phyloP scores from a whole-genome alignment of 2,113 vertebrate species.

The Anoura caudifer region DNA sequence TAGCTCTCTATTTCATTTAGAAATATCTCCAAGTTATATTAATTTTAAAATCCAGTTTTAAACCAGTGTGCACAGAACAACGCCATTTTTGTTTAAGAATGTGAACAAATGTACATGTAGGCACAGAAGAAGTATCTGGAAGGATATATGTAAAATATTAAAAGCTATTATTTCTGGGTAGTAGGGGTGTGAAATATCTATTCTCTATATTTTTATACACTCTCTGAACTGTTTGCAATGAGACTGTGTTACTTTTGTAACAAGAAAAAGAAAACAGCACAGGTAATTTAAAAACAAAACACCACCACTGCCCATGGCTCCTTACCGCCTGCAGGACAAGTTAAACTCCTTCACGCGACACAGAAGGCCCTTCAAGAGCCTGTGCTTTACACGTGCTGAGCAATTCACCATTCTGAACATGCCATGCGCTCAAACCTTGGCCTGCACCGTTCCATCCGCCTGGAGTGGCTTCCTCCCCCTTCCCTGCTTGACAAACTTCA shows the following conservation, averaged over 20 bases:
- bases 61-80: not conserved
- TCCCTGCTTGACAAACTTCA: not conserved
- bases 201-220: slow-evolving; percentile 1
- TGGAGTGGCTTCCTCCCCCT: not conserved
- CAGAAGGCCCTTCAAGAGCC: not conserved
- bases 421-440: not conserved
- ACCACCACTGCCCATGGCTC: not conserved
- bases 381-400: not conserved
- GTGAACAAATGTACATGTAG: not conserved
- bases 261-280: not conserved
- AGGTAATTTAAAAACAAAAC: slow-evolving; percentile 9
- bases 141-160: not conserved
- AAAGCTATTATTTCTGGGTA: not conserved
- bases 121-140: not conserved
- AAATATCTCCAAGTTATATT: not conserved
- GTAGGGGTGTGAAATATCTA: not conserved
- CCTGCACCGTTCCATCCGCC: not conserved
- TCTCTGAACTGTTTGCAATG: not conserved
- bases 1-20: not conserved
- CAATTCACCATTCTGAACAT: not conserved
- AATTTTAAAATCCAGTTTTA: slow-evolving; percentile 31
- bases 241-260: not conserved
- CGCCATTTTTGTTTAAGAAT: slow-evolving; percentile 6
- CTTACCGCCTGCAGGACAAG: not conserved
- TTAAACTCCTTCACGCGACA: not conserved